Base-by-base conservation (phyloP, 1,140 invertebrate genomes). In the Dolichoris vasculosae region DNA sequence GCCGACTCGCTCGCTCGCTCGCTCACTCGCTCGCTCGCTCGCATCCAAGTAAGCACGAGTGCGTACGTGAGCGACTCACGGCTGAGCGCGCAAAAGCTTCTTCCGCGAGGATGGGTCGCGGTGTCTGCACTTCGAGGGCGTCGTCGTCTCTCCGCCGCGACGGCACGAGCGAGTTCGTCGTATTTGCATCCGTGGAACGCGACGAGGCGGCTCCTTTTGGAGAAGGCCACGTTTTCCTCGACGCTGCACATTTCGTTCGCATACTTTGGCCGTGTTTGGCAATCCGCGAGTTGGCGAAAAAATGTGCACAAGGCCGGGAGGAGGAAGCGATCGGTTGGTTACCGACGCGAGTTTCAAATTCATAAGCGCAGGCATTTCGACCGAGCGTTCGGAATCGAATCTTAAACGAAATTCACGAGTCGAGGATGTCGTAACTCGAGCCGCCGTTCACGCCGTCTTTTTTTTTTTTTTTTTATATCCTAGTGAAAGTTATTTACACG, bases 1-100 rank as follows among this genome's bases (percentile, higher is more conserved):
- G 90, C 83, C 89, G 88, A 51, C 38, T 40, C 85, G 38, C 67
- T 85, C 38, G 69, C 32, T 8, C 9, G 55, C 23, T 20, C 55
- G 90, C 83, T 88, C 87, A 51, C 38, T 40, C 85, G 38, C 67
- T 85, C 38, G 69, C 32, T 8, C 9, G 55, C 23, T 20, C 55
- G 90, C 83, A n/a, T n/a, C 73, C 26, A 76, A 73, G 35, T 73
- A 35, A 38, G 55, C 55, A 59, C 40, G 79, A 51, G 75, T 63
- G 75, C 71, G 76, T 69, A 46, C 35, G 63, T 64, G 59, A n/a
- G 63, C 38, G 40, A 35, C 17, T n/a, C 64, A 76, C 55, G 82
- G 82, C 51, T 43, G 71, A 73, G 82, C 38, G 82, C 71, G 83
- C 59, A 78, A 46, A 69, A 69, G 67, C 75, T 64, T 64, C 76